phyloP scores from a whole-genome alignment of 2,113 vertebrate genomes.

The Nycticorax nycticorax region DNA sequence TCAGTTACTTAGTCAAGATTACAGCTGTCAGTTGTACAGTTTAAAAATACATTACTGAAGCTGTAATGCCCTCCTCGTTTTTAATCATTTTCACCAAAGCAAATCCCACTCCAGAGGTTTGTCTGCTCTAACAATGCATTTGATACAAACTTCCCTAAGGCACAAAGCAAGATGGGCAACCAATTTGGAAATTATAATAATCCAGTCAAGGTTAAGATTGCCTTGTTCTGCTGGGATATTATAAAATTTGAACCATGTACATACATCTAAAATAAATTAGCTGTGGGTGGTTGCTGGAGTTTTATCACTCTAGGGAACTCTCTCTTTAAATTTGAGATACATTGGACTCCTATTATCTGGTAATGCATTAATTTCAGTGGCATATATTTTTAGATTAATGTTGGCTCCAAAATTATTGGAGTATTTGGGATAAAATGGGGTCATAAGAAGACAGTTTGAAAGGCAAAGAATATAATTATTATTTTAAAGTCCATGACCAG shows the following conservation, averaged over 20 bases:
- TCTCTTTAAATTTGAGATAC: background rate
- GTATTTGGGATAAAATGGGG: background rate
- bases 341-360: background rate
- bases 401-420: background rate
- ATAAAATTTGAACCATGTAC: conserved; percentile 6
- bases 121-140: conserved; percentile 1
- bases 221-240: conserved; percentile 22
- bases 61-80: background rate
- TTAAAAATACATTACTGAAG: background rate
- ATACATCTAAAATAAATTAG: conserved; percentile 43
- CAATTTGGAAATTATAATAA: conserved; percentile 52
- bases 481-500: background rate
- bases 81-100: conserved; percentile 2
- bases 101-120: background rate
- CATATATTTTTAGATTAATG: background rate
- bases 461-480: background rate
- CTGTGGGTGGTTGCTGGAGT: background rate
- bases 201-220: conserved; percentile 41
- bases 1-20: background rate
- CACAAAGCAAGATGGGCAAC: conserved; percentile 21
- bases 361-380: background rate
- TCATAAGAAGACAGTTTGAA: background rate
- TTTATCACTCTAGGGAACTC: background rate
- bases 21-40: background rate
- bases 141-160: conserved; percentile 11